phyloP scores from a whole-genome alignment of 1,140 invertebrate species.

The Solenopsis invicta region DNA sequence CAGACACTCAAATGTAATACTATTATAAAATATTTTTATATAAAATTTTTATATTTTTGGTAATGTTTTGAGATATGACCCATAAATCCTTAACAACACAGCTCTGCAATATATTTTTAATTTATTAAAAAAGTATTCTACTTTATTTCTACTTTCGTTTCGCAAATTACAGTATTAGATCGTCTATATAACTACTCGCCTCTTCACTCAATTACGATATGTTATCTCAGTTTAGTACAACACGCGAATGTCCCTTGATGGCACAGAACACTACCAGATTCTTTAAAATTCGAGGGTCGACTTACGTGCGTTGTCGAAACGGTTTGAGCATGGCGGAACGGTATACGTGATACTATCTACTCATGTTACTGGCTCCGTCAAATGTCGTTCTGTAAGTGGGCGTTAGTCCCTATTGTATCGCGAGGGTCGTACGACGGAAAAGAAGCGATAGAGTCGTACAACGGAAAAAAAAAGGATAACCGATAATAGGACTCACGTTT shows the following conservation, averaged over 20 bases:
- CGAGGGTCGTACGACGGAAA: constrained; percentile 26
- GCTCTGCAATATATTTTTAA: not conserved
- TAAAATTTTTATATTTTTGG: too few relatives aligned
- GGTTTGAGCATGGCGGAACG: constrained; percentile 18
- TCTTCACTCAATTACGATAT: not conserved
- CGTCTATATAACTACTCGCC: not conserved
- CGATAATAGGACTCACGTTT: not conserved
- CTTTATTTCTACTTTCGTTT: not conserved
- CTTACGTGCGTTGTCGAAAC: constrained; percentile 43
- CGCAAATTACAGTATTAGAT: not conserved
- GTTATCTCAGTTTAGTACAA: not conserved
- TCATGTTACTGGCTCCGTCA: constrained; percentile 65
- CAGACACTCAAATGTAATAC: too few relatives aligned
- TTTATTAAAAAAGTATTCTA: not conserved
- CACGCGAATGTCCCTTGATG: not conserved
- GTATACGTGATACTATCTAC: constrained; percentile 57
- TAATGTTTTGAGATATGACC: too few relatives aligned
- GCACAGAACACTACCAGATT: not conserved
- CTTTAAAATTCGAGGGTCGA: constrained; percentile 1
- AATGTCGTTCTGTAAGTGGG: constrained; percentile 69
- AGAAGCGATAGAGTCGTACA: constrained; percentile 9
- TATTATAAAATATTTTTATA: too few relatives aligned
- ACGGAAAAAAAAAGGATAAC: constrained; percentile 7
- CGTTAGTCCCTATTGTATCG: constrained; percentile 71
- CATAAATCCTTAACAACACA: not conserved